These are phyloP conservation scores for Cheilosia soror DNA, from an alignment of 2,888 invertebrate genomes.

Conservation along the genomic window DNA sequence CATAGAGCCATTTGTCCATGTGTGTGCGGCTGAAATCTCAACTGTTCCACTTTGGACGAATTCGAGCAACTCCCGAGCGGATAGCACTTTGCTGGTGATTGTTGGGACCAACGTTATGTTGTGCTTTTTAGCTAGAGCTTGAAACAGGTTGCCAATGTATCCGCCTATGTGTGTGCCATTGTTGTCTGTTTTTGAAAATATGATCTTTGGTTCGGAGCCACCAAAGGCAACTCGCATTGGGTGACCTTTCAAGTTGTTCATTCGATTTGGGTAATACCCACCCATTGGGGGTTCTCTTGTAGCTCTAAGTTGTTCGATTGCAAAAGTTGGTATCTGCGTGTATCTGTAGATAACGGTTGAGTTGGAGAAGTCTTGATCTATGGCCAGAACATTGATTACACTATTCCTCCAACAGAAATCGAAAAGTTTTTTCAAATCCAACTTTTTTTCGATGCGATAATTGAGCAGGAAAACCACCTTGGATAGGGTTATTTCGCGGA, in stretches of 20 bases:
- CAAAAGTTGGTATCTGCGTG: conserved; percentile 77
- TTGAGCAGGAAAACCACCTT: conserved; percentile 78
- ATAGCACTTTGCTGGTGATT: conserved; percentile 55
- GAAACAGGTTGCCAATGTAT: conserved; percentile 79
- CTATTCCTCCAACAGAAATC: conserved; percentile 77
- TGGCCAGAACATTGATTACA: conserved; percentile 78
- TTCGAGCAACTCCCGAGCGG: conserved; percentile 74
- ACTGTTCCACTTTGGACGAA: conserved; percentile 79
- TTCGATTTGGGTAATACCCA: conserved; percentile 77
- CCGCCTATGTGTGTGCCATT: conserved; percentile 77
- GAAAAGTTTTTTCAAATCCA: conserved; percentile 76
- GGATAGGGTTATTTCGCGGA: conserved; percentile 78
- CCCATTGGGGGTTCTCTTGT: not conserved
- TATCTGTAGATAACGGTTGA: conserved; percentile 78
- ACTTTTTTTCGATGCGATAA: not conserved
- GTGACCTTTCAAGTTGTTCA: conserved; percentile 77
- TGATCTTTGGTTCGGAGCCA: conserved; percentile 78
- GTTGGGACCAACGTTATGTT: conserved; percentile 76
- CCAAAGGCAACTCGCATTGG: conserved; percentile 77
- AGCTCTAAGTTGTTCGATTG: conserved; percentile 73
- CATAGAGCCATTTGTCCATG: not conserved
- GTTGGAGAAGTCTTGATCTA: conserved; percentile 77
- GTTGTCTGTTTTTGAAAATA: conserved; percentile 73
- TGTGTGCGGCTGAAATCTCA: conserved; percentile 77
- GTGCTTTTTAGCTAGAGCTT: conserved; percentile 77